Conservation (phyloP, 1,140 invertebrate species). For the Gryllus bimaculatus region DNA sequence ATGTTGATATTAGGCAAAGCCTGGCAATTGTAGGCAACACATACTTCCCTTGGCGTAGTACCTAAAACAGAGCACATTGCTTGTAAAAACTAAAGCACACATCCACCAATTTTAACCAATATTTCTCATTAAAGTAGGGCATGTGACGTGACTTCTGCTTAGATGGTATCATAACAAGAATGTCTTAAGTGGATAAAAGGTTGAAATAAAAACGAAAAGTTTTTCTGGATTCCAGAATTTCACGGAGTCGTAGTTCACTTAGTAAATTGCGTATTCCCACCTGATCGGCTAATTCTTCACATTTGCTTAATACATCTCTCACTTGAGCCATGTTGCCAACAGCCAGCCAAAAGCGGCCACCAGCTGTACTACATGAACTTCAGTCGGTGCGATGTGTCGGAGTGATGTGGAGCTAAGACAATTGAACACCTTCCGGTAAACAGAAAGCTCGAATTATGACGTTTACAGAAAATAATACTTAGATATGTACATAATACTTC, state of each 20-base stretch:
- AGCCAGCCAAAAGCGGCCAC: conserved; percentile 30
- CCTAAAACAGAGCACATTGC: conserved; percentile 45
- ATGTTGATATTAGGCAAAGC: conserved; percentile 96
- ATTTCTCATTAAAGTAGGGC: conserved; percentile 16
- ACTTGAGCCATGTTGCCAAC: conserved; percentile 62
- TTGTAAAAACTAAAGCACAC: background rate
- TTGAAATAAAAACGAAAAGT: too few relatives aligned
- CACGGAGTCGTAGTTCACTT: too few relatives aligned
- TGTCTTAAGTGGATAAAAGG: too few relatives aligned
- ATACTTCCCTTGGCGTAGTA: conserved; percentile 85
- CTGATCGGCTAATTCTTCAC: conserved; percentile 91
- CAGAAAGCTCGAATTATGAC: background rate
- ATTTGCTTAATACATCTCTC: conserved; percentile 79
- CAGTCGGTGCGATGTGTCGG: background rate
- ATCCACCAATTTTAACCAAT: background rate
- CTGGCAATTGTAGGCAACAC: conserved; percentile 90
- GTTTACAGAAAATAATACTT: background rate
- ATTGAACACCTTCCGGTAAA: conserved; percentile 1
- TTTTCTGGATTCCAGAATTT: too few relatives aligned
- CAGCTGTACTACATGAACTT: background rate
- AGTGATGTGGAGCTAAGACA: conserved; percentile 16
- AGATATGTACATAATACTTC: too few relatives aligned
- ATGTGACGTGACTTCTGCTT: conserved; percentile 40
- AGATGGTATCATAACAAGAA: conserved; percentile 22
- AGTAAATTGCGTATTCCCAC: conserved; percentile 42